Evolutionary conservation across 2,113 vertebrate genomes (phyloP), one percentile per base, ranked within the genome.

Genomic region (Struthidea cinerea): DNA sequence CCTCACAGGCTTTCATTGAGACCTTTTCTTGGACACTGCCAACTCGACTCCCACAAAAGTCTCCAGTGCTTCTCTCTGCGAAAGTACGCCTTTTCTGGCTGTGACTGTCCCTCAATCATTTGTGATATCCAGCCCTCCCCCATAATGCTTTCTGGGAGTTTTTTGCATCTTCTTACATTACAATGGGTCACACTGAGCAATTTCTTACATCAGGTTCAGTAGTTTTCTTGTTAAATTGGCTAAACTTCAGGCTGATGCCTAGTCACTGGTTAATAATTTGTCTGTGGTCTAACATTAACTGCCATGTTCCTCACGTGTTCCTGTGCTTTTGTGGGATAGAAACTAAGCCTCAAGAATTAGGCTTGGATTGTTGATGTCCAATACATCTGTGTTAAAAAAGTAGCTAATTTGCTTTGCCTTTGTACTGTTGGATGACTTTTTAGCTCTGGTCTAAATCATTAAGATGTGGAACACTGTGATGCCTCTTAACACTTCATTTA

Each of bases 251-350:
- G 16, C 17, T 0, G 2, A 41, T 11, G 7, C 4, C 7, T 39
- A 15, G 13, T 11, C 8, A 11, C 33, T 57, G 11, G 21, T 3
- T 56, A 24, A 23, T 26, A 33, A 19, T 41, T 73, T 87, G 9
- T 5, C 26, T 46, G 9, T 20, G 16, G 28, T n/a, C 33, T 46
- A 19, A 20, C 14, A 11, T 12, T 13, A 42, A 18, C 21, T 24
- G 3, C 3, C 13, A 11, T n/a, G 13, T 37, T 68, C 39, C 15
- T 46, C 20, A 17, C 0, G 0, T 28, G 21, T 33, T 79, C 32
- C 16, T 61, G 3, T 2, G 1, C 3, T 84, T 50, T 44, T 44
- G 5, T 47, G 35, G 21, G 16, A 60, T 8, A 60, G 13, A 84
- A 76, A 42, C 1, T 14, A 28, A 46, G 9, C 22, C 23, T 50